These are phyloP conservation scores for Thalassarche chlororhynchos DNA, from an alignment of 2,113 vertebrate species.

Conservation along the genomic window DNA sequence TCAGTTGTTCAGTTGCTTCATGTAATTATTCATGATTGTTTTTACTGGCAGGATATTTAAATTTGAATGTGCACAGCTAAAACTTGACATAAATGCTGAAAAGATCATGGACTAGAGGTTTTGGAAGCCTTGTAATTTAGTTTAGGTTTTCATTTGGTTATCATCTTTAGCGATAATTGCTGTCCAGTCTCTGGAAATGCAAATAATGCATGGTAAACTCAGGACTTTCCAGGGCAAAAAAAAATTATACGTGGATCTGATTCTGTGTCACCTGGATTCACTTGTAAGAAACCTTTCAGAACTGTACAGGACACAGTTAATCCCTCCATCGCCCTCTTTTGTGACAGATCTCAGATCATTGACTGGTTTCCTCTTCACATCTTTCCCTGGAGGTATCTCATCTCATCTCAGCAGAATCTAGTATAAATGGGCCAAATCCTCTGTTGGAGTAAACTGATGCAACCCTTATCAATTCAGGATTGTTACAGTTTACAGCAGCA, in stretches of 20 bases:
- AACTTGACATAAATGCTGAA: neutral
- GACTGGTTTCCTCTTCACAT: neutral
- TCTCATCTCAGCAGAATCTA: neutral
- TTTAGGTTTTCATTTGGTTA: neutral
- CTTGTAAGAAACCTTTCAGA: neutral
- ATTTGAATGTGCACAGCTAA: neutral
- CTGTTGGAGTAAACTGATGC: neutral
- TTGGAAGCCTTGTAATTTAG: neutral
- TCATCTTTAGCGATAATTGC: neutral
- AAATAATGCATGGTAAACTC: neutral
- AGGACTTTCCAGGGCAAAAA: neutral
- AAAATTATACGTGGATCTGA: neutral
- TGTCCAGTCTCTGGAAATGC: neutral
- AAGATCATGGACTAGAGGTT: neutral
- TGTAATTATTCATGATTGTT: neutral
- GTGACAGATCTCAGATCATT: neutral
- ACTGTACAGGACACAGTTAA: neutral
- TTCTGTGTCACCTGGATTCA: neutral
- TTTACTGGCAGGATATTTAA: neutral
- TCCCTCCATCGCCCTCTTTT: neutral
- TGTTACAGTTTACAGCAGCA: neutral
- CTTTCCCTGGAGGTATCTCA: neutral
- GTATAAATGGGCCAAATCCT: neutral
- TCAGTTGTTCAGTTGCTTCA: neutral
- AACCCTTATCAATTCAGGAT: neutral